These are phyloP conservation scores for Xenopus petersii DNA, from an alignment of 2,797 vertebrate species.

Conservation along the genomic window DNA sequence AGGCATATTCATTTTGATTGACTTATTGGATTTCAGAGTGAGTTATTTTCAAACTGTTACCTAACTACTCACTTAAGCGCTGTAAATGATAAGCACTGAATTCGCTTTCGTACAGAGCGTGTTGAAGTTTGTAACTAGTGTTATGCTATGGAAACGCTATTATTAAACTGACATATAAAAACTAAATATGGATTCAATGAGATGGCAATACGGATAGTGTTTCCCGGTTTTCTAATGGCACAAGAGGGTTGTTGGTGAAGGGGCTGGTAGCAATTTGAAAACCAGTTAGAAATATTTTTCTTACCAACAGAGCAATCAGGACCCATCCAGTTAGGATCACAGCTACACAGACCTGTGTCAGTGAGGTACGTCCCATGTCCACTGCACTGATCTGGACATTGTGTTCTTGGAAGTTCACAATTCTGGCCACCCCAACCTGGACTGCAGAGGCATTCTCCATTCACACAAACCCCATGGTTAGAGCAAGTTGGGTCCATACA, in stretches of 20 bases:
- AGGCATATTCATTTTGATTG: too few relatives aligned
- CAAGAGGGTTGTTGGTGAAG: background rate
- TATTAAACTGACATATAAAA: too few relatives aligned
- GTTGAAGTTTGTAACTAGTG: too few relatives aligned
- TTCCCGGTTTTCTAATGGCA: background rate
- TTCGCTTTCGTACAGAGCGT: too few relatives aligned
- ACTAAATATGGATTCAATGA: too few relatives aligned
- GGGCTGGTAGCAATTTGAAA: background rate
- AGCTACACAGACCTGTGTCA: conserved; percentile 93
- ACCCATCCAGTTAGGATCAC: conserved; percentile 97
- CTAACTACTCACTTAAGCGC: too few relatives aligned
- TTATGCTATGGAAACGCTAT: too few relatives aligned
- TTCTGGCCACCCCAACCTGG: conserved; percentile 93
- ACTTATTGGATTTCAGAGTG: too few relatives aligned
- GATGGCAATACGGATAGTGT: background rate
- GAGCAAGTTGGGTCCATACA: conserved; percentile 94
- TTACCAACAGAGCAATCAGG: conserved; percentile 96
- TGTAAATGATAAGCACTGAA: too few relatives aligned
- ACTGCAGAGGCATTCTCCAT: conserved; percentile 94
- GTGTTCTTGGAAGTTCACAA: conserved; percentile 89
- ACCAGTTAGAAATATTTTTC: conserved; percentile 32
- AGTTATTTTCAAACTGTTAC: too few relatives aligned
- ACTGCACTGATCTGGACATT: conserved; percentile 96
- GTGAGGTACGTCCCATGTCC: conserved; percentile 95
- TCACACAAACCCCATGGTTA: conserved; percentile 93